A percentile compares a stretch with the other conserved stretches of the same genome.
phyloP scores from a whole-genome alignment of 2,113 vertebrate genomes.

The Echinops telfairi region DNA sequence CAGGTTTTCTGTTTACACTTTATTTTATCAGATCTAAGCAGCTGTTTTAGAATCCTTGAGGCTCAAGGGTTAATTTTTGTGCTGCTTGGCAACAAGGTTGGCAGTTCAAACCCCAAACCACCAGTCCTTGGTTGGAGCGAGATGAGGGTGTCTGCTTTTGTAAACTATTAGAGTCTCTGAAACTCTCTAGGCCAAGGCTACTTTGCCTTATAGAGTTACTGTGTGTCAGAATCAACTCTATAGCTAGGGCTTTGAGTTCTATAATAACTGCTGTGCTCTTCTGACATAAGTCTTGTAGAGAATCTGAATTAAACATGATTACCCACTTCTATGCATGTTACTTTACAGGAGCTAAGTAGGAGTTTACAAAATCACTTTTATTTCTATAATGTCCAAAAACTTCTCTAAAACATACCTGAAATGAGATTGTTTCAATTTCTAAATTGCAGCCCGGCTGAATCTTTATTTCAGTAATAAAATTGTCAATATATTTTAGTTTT shows the following conservation, averaged over 20 bases:
- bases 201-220: too few species aligned
- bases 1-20: neutral
- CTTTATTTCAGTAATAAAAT: neutral
- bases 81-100: too few species aligned
- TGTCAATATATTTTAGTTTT: neutral
- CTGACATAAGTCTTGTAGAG: neutral
- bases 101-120: too few species aligned
- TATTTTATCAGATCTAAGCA: neutral
- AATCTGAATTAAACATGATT: neutral
- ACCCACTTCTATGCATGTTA: neutral
- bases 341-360: neutral
- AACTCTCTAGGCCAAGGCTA: too few species aligned
- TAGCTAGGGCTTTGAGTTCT: too few species aligned
- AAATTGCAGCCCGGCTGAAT: too few species aligned
- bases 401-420: neutral
- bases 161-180: too few species aligned
- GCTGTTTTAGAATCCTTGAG: neutral
- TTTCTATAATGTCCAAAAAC: neutral
- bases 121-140: too few species aligned
- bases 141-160: too few species aligned
- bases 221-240: too few species aligned
- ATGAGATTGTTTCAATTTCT: neutral
- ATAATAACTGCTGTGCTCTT: too few species aligned
- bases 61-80: too few species aligned
- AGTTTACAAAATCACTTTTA: neutral